Percentiles rank a stretch among this genome's conserved stretches.
Conservation (phyloP, 2,113 vertebrate genomes). For the Marmota monax region DNA sequence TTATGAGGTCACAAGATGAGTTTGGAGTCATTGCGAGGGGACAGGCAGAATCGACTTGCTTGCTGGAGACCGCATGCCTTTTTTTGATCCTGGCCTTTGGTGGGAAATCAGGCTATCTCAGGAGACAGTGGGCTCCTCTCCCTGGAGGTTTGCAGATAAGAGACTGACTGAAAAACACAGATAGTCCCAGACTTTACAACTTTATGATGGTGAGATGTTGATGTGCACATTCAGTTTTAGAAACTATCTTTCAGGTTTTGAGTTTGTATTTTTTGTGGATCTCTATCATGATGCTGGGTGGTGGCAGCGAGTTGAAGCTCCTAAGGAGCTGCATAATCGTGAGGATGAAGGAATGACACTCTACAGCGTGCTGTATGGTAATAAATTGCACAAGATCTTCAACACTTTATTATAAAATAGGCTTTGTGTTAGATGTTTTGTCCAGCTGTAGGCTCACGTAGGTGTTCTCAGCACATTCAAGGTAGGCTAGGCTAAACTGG, state of each 20-base stretch:
- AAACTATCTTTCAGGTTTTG: neutral
- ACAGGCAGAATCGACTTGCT: neutral
- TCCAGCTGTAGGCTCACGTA: neutral
- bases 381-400: neutral
- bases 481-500: neutral
- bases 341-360: neutral
- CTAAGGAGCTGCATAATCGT: no score
- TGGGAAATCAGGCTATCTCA: neutral
- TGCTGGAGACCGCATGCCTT: no score
- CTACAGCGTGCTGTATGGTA: fast-evolving
- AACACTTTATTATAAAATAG: neutral
- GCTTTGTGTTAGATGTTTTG: neutral
- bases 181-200: neutral
- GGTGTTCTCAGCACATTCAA: neutral
- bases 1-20: neutral
- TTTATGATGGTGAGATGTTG: neutral
- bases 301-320: neutral
- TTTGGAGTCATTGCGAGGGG: neutral
- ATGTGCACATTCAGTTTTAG: neutral
- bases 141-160: neutral
- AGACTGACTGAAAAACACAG: neutral
- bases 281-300: neutral
- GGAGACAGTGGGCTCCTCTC: neutral
- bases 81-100: neutral
- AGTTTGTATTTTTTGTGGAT: neutral